Evolutionary conservation across 2,888 invertebrate genomes (phyloP).

Genomic region (Hyposoter didymator): DNA sequence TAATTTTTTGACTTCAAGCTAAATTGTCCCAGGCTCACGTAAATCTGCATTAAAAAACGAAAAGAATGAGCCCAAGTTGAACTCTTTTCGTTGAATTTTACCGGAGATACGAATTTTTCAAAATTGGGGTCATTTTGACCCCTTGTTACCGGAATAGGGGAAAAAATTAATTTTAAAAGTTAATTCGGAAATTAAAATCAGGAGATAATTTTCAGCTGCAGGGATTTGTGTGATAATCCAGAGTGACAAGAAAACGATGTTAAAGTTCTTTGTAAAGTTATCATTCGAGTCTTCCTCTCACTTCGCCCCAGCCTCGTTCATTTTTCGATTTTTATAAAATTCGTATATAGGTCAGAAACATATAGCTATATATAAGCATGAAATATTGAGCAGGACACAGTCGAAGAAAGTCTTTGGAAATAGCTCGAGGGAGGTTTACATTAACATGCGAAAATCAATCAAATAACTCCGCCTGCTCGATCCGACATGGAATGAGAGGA

Average conservation of each 20-base stretch:
- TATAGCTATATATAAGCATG: not conserved
- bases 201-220: not conserved
- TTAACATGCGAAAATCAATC: constrained; percentile 64
- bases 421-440: constrained; percentile 45
- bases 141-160: too few species aligned
- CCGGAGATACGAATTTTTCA: too few species aligned
- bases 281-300: not conserved
- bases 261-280: not conserved
- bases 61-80: too few species aligned
- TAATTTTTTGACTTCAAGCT: too few species aligned
- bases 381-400: not conserved
- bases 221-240: not conserved
- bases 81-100: too few species aligned
- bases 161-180: too few species aligned
- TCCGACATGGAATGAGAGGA: constrained; percentile 16
- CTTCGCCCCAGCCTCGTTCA: not conserved
- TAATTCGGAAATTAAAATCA: too few species aligned
- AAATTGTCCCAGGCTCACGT: too few species aligned
- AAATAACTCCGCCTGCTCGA: constrained; percentile 10
- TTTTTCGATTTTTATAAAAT: not conserved
- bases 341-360: not conserved
- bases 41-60: too few species aligned
- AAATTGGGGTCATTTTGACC: too few species aligned
- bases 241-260: not conserved
- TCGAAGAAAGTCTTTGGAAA: constrained; percentile 42